A percentile compares a stretch with the other conserved stretches of the same genome.
Evolutionary conservation across 2,113 vertebrate genomes (phyloP).

Genomic region (Edolisoma coerulescens): DNA sequence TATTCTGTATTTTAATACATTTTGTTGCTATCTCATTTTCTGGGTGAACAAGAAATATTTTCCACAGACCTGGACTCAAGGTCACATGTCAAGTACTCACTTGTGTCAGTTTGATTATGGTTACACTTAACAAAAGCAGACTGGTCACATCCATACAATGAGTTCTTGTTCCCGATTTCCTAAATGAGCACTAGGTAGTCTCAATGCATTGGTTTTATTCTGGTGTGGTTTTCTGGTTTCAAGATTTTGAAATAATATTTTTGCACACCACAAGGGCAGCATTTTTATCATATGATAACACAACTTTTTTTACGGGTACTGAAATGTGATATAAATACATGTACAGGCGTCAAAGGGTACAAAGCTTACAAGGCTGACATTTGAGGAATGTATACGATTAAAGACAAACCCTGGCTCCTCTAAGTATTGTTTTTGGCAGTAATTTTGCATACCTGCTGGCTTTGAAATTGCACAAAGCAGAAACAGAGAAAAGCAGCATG

Average conservation of each 20-base stretch:
- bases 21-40: neutral
- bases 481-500: neutral
- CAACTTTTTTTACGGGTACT: neutral
- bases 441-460: accelerated
- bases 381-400: neutral
- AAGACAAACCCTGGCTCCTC: neutral
- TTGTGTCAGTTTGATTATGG: neutral
- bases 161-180: neutral
- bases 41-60: neutral
- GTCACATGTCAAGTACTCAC: neutral
- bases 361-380: neutral
- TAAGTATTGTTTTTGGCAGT: neutral
- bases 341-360: neutral
- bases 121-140: neutral
- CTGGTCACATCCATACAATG: neutral
- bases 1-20: neutral
- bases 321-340: neutral
- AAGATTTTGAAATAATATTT: neutral
- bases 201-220: neutral
- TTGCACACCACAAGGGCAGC: neutral
- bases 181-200: neutral
- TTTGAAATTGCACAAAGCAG: neutral
- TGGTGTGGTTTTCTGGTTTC: neutral
- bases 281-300: neutral
- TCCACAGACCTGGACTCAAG: neutral